Evolutionary conservation across 1,140 invertebrate species (phyloP), one percentile per base, ranked within the genome.

Genomic region (Drosophila albomicans): DNA sequence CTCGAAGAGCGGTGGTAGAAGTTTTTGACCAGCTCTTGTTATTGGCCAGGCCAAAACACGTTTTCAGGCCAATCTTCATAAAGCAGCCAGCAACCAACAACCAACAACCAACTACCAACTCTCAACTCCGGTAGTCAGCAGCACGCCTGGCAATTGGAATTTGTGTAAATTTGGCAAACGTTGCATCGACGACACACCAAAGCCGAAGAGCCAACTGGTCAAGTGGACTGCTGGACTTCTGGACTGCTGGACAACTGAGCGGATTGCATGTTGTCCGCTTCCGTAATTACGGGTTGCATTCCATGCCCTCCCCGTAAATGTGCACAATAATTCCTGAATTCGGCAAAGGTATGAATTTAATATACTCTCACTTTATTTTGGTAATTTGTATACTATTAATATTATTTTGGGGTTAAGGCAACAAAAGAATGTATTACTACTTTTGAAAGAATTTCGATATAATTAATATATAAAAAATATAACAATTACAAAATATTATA

Each of bases 81-180:
- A 77, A 77, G 38, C 54, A 73, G 48, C 54, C n/a, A 61, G 35
- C 16, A 16, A 15, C 28, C 28, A 13, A 30, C n/a, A 11, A 11
- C 43, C 15, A 11, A 2, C 20, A 0, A 38, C 35, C 51, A 38
- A 13, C 52, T 35, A 35, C 30, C 46, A 32, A 56, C 32, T 28
- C 54, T 58, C 8, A 75, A 82, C 65, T 82, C 74, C 68, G 15
- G 62, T 61, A 65, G 59, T 73, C 54, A 20, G 10, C 43, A 41
- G 32, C 52, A 51, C 25, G 41, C 73, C 35, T 51, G 35, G 59
- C 63, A 64, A 75, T 76, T 49, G 78, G 70, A 84, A 84, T 81
- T 84, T 88, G 80, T 88, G 78, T 84, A 82, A 88, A 89, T 88
- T 88, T 85, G 85, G 78, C 85, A 84, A 89, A 88, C 68, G 67